Base-by-base conservation (phyloP, 2,888 invertebrate genomes). In the Gisinianus flammeolus region DNA sequence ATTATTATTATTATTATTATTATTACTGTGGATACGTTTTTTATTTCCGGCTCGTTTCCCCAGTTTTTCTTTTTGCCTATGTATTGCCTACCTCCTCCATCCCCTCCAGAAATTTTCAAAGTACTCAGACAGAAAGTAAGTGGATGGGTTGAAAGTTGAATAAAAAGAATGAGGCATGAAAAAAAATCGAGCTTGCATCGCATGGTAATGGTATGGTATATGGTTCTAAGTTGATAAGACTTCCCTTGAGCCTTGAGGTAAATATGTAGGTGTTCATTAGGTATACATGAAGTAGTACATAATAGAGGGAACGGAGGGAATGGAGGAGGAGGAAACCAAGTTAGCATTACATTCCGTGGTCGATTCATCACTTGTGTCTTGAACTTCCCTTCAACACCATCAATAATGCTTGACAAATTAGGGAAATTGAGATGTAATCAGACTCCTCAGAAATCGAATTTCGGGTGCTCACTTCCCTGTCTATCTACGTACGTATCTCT, bases 321-420 rank as follows among this genome's bases (percentile, higher is more conserved):
- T 22, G 22, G 5, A 35, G 22, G 22, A 69, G 2, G 44, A 22
- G 10, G 6, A 12, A 33, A 44, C 10, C 19, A 44, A 44, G 44
- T 22, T n/a, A n/a, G 26, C 26, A 30, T 31, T 69, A 31, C n/a
- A 24, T n/a, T 33, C 35, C 35, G 24, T 69, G 33, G 33, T 33
- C n/a, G 33, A 44, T 24, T 31, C 26, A 12, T 33, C 24, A n/a
- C 71, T 52, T 12, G 30, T 70, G 35, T 70, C 71, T 33, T 12
- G n/a, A n/a, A n/a, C n/a, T 19, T 24, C 28, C 19, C 28, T 67
- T 62, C 31, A 22, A 19, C 66, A n/a, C n/a, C 67, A 77, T 77
- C 77, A 71, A 77, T 77, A 77, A 77, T 72, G 71, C 72, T 54
- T 77, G 77, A 77, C 71, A 72, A 77, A 71, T 72, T 72, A 77